Conservation (phyloP, 2,888 invertebrate genomes). For the Conchocele bisecta region DNA sequence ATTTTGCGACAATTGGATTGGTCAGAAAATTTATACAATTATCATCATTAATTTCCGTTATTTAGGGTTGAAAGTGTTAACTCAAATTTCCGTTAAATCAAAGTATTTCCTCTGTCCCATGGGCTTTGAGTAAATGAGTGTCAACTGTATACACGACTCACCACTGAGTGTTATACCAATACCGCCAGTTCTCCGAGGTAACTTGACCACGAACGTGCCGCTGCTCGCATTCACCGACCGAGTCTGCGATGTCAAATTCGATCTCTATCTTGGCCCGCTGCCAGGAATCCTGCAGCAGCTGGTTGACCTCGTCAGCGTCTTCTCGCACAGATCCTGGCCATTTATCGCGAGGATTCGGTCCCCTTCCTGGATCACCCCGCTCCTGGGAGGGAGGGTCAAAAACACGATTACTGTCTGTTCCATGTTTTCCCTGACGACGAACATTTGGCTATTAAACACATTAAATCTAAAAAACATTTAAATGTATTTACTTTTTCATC, state of each 20-base stretch:
- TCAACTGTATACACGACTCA: conserved; percentile 82
- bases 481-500: too few species aligned
- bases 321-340: conserved; percentile 86
- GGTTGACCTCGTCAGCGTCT: conserved; percentile 82
- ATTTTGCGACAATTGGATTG: too few species aligned
- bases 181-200: conserved; percentile 88
- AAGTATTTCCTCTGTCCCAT: too few species aligned
- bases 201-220: conserved; percentile 94
- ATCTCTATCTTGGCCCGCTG: conserved; percentile 89
- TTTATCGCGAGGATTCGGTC: conserved; percentile 94
- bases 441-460: too few species aligned
- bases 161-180: conserved; percentile 95
- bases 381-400: conserved; percentile 68
- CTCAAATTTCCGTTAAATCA: too few species aligned
- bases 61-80: too few species aligned
- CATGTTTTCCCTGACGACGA: too few species aligned
- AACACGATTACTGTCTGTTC: too few species aligned
- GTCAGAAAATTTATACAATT: too few species aligned
- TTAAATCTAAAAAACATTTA: too few species aligned
- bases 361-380: conserved; percentile 85
- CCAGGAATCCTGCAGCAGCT: conserved; percentile 81
- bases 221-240: conserved; percentile 95
- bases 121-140: too few species aligned
- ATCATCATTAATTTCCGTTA: too few species aligned
- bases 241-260: conserved; percentile 95